Conservation (phyloP, 2,797 vertebrate species). For the Bradypodion ventrale region DNA sequence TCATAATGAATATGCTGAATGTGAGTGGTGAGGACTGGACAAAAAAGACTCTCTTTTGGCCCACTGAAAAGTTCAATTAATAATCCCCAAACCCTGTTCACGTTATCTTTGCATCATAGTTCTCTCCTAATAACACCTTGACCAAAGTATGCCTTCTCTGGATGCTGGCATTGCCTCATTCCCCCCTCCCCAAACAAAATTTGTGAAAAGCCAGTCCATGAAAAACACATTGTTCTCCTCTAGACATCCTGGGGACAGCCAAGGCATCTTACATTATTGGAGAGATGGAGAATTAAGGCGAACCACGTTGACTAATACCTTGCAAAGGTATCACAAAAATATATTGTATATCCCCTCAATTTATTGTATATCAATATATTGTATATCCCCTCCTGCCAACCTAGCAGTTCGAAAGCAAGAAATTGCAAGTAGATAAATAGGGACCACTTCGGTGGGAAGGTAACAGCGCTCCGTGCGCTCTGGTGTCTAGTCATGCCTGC, state of each 20-base stretch:
- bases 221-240: not conserved
- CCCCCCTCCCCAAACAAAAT: not conserved
- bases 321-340: not conserved
- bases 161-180: not conserved
- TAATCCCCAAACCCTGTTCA: too few species aligned
- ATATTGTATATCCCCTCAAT: too few species aligned
- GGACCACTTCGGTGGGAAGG: too few species aligned
- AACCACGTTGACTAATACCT: not conserved
- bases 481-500: too few species aligned
- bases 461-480: too few species aligned
- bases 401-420: too few species aligned
- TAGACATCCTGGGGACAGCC: not conserved
- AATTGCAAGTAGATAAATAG: too few species aligned
- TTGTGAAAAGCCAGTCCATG: not conserved
- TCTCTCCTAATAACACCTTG: not conserved
- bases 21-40: not conserved
- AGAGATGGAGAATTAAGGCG: not conserved
- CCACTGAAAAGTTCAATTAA: not conserved
- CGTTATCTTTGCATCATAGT: not conserved
- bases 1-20: conserved; percentile 17
- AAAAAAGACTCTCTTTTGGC: not conserved
- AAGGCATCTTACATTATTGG: too few species aligned
- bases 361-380: too few species aligned
- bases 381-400: too few species aligned
- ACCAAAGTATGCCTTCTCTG: not conserved